Evolutionary conservation across 2,888 invertebrate species (phyloP).

Genomic region (Ametastegia equiseti): DNA sequence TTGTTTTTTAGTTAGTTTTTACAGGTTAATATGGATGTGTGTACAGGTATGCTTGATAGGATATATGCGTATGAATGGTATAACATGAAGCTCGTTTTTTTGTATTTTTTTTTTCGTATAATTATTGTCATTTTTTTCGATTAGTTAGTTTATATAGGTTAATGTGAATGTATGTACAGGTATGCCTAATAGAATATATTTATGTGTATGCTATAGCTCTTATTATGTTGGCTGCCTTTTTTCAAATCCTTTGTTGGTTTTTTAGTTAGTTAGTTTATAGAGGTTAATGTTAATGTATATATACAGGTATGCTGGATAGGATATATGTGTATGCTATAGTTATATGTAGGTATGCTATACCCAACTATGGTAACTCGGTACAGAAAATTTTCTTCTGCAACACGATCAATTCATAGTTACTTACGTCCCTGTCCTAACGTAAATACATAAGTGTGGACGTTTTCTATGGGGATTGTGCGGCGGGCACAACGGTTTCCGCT

Average conservation of each 20-base stretch:
- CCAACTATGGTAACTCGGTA: not conserved
- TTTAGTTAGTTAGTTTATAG: not conserved
- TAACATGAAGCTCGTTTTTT: too few relatives aligned
- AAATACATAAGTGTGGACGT: conserved; percentile 2
- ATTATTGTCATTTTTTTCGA: too few relatives aligned
- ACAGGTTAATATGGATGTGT: too few relatives aligned
- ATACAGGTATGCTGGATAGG: not conserved
- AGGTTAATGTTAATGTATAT: not conserved
- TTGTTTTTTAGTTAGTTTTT: too few relatives aligned
- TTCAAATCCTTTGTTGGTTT: too few relatives aligned
- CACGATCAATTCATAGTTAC: not conserved
- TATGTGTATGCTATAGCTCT: too few relatives aligned
- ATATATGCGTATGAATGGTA: not conserved
- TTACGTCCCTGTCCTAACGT: conserved; percentile 3
- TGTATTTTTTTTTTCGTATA: too few relatives aligned
- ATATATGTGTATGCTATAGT: not conserved
- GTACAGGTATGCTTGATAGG: not conserved
- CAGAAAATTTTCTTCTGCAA: not conserved
- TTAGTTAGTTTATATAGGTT: too few relatives aligned
- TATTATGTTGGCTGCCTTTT: too few relatives aligned
- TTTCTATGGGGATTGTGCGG: conserved; percentile 15
- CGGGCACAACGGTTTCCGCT: not conserved
- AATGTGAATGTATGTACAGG: too few relatives aligned
- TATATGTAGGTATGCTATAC: not conserved
- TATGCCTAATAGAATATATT: too few relatives aligned